Evolutionary conservation across 2,113 vertebrate genomes (phyloP).

Genomic region (Ochotona curzoniae): DNA sequence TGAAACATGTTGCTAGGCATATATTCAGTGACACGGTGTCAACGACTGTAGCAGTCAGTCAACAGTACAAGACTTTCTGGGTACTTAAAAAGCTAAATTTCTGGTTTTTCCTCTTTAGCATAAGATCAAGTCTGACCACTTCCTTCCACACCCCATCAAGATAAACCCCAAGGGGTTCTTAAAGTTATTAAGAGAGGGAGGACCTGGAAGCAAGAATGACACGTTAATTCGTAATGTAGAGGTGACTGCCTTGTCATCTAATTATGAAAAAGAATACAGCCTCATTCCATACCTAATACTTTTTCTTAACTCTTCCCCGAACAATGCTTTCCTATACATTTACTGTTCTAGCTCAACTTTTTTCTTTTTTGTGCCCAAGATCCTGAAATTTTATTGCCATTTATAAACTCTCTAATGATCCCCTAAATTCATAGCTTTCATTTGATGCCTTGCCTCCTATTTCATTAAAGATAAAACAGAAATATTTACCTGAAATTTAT

Average conservation of each 20-base stretch:
- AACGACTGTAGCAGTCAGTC: neutral
- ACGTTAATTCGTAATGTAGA: neutral
- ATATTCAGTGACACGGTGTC: neutral
- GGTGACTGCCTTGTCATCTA: neutral
- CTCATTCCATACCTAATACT: neutral
- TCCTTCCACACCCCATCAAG: neutral
- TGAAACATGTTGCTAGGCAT: rapidly evolving
- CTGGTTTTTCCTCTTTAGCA: neutral
- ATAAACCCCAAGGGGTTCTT: neutral
- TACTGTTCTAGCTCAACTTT: neutral
- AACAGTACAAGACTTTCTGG: neutral
- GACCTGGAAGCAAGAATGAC: neutral
- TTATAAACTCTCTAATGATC: neutral
- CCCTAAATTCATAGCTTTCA: neutral
- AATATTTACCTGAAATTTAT: neutral
- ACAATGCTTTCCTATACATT: neutral
- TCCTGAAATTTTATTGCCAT: neutral
- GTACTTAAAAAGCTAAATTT: neutral
- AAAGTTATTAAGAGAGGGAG: neutral
- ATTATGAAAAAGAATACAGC: neutral
- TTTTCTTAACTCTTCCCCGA: neutral
- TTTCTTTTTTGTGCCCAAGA: neutral
- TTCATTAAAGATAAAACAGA: neutral
- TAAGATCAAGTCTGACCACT: neutral
- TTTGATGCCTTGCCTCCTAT: neutral